Percentiles rank a stretch among this genome's conserved stretches.
phyloP scores from a whole-genome alignment of 2,797 vertebrate species.

The Lepus oiostolus region DNA sequence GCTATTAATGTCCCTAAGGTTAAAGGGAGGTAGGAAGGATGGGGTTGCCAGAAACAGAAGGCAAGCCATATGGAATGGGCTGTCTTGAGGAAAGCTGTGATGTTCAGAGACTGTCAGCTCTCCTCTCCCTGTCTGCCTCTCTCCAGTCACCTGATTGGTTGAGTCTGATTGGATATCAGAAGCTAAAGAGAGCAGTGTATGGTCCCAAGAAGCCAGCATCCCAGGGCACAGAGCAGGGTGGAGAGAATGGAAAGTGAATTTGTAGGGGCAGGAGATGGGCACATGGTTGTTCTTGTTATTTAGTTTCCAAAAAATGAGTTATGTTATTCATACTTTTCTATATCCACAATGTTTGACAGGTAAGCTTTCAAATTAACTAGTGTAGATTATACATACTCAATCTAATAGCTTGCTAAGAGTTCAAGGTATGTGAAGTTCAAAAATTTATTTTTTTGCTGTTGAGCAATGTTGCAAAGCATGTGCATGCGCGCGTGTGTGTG shows the following conservation, averaged over 20 bases:
- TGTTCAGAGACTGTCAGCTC: not conserved
- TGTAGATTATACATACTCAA: not conserved
- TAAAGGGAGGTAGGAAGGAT: not conserved
- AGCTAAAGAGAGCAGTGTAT: not conserved
- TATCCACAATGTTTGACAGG: not conserved
- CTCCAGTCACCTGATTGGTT: not conserved
- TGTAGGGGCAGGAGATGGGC: not conserved
- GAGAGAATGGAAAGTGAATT: not conserved
- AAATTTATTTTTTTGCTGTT: not conserved
- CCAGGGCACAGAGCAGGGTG: not conserved
- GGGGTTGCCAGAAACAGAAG: not conserved
- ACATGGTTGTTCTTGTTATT: not conserved
- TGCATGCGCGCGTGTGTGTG: not conserved
- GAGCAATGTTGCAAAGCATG: not conserved
- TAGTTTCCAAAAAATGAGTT: not conserved
- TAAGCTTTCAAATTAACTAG: not conserved
- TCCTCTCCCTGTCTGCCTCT: not conserved
- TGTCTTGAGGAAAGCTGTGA: not conserved
- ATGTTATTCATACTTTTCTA: not conserved
- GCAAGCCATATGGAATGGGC: not conserved
- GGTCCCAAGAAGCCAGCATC: too few species aligned
- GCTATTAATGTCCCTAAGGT: not conserved
- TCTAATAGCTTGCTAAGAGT: not conserved
- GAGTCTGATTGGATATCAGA: not conserved
- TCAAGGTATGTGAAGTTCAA: not conserved